Evolutionary conservation across 2,888 invertebrate species (phyloP), one percentile per base, ranked within the genome.

Genomic region (Drosophila quinaria): DNA sequence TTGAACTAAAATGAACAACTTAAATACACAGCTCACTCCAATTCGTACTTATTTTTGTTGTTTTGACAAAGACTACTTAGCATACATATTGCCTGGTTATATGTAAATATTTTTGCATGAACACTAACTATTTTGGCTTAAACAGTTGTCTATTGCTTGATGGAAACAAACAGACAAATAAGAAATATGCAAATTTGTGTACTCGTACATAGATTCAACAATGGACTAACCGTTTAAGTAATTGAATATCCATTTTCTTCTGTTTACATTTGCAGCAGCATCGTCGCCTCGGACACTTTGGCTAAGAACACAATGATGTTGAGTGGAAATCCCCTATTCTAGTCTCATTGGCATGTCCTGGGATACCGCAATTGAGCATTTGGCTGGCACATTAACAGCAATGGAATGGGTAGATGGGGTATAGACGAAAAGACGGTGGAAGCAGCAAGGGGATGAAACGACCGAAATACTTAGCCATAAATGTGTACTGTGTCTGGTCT

Each of bases 221-320:
- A 91, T 91, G 90, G 90, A 80, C 87, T 85, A 90, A 91, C 91
- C 91, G 91, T 92, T 92, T 92, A 92, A 92, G 92, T 92, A 92
- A 92, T 92, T 92, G 92, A 91, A 92, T 92, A 89, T 92, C 90
- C 88, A 92, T 92, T 92, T 92, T 91, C 88, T 85, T 87, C 91
- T 92, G 87, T 90, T 91, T 91, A 90, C 84, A 86, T 75, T 86
- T 73, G 68, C 72, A 75, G 70, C 80, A 78, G 52, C 70, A 78
- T 33, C 50, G 35, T 50, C 69, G 68, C 50, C 19, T 50, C 69
- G 68, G 69, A 75, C 78, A 82, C 84, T 87, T 84, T 69, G 70
- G 62, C 56, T 68, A 66, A 70, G 74, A 66, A 70, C 70, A 87
- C 87, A 81, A 86, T 72, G 83, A 73, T 74, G 79, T 51, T 66